Evolutionary conservation across 2,888 invertebrate genomes (phyloP).

Genomic region (Seira ritae): DNA sequence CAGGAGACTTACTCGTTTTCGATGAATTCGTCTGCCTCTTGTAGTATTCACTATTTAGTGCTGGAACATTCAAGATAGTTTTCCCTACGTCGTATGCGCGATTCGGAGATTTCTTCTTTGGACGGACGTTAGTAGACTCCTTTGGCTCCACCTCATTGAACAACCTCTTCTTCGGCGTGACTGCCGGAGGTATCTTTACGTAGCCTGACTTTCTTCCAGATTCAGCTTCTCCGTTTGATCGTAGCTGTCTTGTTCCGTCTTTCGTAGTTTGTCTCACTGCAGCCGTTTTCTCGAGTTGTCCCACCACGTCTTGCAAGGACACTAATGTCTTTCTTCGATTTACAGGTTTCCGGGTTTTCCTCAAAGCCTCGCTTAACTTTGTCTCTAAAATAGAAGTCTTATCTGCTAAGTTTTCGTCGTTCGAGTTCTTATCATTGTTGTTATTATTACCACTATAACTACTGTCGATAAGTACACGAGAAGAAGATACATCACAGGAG

Average conservation of each 20-base stretch:
- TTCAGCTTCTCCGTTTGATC: slow-evolving; percentile 33
- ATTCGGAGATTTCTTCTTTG: slow-evolving; percentile 64
- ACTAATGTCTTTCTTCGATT: slow-evolving; percentile 25
- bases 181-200: slow-evolving; percentile 21
- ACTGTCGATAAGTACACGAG: slow-evolving; percentile 62
- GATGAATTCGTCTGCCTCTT: slow-evolving; percentile 38
- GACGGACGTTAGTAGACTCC: slow-evolving; percentile 59
- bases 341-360: slow-evolving; percentile 3
- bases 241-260: slow-evolving; percentile 28
- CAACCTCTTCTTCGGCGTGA: slow-evolving; percentile 63
- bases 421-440: slow-evolving; percentile 41
- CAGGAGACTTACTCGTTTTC: slow-evolving; percentile 4
- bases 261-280: slow-evolving; percentile 23
- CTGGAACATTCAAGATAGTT: slow-evolving; percentile 67
- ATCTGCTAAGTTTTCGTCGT: slow-evolving; percentile 42
- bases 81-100: slow-evolving; percentile 44
- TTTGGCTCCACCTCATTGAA: slow-evolving; percentile 58
- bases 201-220: slow-evolving; percentile 21
- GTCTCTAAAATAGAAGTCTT: background rate
- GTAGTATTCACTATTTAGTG: slow-evolving; percentile 60
- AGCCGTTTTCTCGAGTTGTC: slow-evolving; percentile 40
- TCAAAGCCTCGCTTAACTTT: slow-evolving; percentile 18
- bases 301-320: slow-evolving; percentile 32
- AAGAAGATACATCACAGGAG: slow-evolving; percentile 58
- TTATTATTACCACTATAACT: slow-evolving; percentile 49